Percentiles rank a stretch among this genome's conserved stretches.
Evolutionary conservation across 2,888 invertebrate species (phyloP).

Genomic region (Philonicus albiceps): DNA sequence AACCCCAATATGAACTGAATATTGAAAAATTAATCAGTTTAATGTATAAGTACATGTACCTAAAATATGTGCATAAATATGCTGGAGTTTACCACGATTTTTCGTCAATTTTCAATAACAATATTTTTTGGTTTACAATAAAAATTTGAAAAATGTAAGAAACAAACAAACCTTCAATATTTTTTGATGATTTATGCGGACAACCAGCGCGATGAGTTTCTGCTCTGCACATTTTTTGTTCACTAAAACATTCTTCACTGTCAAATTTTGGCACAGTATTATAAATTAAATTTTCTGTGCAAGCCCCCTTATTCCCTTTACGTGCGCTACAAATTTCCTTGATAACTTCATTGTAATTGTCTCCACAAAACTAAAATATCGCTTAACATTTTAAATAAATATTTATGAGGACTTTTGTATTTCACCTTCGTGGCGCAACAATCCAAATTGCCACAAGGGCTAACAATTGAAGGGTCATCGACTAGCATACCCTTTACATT

Average conservation of each 20-base stretch:
- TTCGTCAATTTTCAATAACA: too few relatives aligned
- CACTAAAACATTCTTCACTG: not conserved
- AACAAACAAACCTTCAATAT: not conserved
- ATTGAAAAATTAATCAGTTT: too few relatives aligned
- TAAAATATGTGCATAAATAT: too few relatives aligned
- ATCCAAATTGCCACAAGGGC: slow-evolving; percentile 17
- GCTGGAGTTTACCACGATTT: too few relatives aligned
- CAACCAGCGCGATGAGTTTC: slow-evolving; percentile 45
- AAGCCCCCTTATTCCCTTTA: not conserved
- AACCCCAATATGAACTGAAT: too few relatives aligned
- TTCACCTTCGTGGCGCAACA: not conserved
- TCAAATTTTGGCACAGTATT: not conserved
- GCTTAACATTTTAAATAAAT: not conserved
- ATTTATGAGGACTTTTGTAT: not conserved
- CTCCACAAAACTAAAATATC: not conserved
- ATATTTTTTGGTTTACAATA: not conserved
- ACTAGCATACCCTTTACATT: slow-evolving; percentile 28
- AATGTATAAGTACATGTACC: too few relatives aligned
- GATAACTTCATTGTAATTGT: not conserved
- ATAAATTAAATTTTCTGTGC: not conserved
- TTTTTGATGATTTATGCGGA: slow-evolving; percentile 45
- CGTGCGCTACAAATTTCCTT: not conserved
- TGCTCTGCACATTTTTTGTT: slow-evolving; percentile 48
- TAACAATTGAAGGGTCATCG: slow-evolving; percentile 14
- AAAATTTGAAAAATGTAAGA: not conserved